A percentile compares a stretch with the other conserved stretches of the same genome.
These are phyloP conservation scores for Cebus imitator DNA, from an alignment of 2,113 vertebrate genomes.

Conservation along the genomic window DNA sequence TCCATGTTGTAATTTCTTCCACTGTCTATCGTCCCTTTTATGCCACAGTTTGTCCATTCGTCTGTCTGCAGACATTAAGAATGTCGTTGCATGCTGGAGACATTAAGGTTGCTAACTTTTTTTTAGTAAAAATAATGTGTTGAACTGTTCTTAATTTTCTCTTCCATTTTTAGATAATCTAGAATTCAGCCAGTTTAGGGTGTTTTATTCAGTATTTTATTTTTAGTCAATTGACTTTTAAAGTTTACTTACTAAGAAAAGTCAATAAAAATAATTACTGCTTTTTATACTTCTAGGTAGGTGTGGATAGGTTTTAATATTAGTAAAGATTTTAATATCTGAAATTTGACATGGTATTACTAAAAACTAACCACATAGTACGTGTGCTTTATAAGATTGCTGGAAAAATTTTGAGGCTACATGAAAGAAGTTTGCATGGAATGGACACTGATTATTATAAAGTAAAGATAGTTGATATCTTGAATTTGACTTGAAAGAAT, in stretches of 20 bases:
- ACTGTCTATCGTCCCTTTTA: background rate
- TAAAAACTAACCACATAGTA: background rate
- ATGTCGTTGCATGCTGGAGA: background rate
- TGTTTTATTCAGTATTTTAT: conserved; percentile 19
- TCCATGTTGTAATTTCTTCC: no score
- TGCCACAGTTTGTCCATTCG: background rate
- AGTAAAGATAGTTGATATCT: background rate
- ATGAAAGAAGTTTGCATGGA: background rate
- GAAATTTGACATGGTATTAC: background rate
- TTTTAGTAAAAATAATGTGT: conserved; percentile 13
- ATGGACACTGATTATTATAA: background rate
- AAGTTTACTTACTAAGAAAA: conserved; percentile 36
- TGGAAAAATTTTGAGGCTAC: background rate
- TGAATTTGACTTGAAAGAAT: background rate
- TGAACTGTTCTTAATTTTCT: conserved; percentile 14
- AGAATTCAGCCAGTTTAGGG: background rate
- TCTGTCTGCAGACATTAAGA: background rate
- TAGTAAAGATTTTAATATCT: background rate
- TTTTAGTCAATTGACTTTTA: background rate
- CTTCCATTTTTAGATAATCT: conserved; percentile 20
- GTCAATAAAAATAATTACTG: background rate
- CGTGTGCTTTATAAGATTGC: background rate
- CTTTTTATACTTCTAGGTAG: background rate
- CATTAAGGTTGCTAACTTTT: background rate
- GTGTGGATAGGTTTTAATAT: background rate